These are phyloP conservation scores for Nomada fabriciana DNA, from an alignment of 2,888 invertebrate genomes.

Conservation along the genomic window DNA sequence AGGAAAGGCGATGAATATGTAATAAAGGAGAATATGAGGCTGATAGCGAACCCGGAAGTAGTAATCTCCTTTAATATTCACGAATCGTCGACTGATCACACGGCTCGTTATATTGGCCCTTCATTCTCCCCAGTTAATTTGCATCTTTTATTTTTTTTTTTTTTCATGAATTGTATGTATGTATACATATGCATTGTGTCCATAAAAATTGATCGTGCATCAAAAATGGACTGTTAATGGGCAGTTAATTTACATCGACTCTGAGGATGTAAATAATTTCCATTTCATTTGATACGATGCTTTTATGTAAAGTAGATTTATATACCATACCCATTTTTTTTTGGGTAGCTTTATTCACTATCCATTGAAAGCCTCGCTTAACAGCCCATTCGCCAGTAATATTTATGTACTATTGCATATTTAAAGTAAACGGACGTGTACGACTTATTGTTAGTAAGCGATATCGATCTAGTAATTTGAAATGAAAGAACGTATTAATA, in stretches of 20 bases:
- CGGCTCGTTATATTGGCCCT: constrained; percentile 13
- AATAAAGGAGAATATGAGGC: constrained; percentile 29
- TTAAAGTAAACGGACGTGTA: constrained; percentile 46
- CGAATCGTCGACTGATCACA: background rate
- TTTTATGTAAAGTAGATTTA: background rate
- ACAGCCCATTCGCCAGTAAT: constrained; percentile 36
- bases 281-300: background rate
- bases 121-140: background rate
- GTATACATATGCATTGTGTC: constrained; percentile 22
- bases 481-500: constrained; percentile 44
- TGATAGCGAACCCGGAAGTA: constrained; percentile 16
- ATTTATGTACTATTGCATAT: constrained; percentile 57
- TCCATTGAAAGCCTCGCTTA: background rate
- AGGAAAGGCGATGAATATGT: constrained; percentile 10
- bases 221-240: constrained; percentile 21
- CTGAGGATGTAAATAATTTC: background rate
- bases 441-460: constrained; percentile 30
- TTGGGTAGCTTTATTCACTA: background rate
- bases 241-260: background rate
- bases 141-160: background rate
- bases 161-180: constrained; percentile 21
- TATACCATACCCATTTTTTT: background rate
- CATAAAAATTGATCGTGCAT: constrained; percentile 40
- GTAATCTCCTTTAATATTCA: constrained; percentile 7
- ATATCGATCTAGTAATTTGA: constrained; percentile 56